Evolutionary conservation across 1,140 invertebrate genomes (phyloP), one percentile per base, ranked within the genome.

Genomic region (Diuraphis noxia): DNA sequence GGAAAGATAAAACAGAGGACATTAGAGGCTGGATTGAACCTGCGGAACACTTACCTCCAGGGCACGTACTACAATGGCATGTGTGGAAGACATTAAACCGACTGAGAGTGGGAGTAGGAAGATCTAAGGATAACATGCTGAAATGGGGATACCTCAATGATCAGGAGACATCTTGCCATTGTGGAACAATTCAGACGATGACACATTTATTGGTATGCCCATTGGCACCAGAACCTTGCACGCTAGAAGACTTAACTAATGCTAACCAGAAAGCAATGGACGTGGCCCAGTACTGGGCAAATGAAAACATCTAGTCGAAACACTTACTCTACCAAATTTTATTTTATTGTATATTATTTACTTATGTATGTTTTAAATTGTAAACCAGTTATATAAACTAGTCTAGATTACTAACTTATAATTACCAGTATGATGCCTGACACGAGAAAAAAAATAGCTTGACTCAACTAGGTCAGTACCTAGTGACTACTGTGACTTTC

Each of bases 101-200:
- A 46, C 3, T 85, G 41, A 85, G 43, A 85, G 84, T 34, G 41
- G 25, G 38, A 49, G 84, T 49, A 3, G 43, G 41, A 85, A 85
- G 84, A n/a, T 46, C 41, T 34, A 85, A 85, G 84, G 10, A 43
- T 85, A 85, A 85, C 41, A 85, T 85, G 84, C 38, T 49, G 41
- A 85, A 85, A 85, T 34, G 41, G 82, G 25, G 46, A 86, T 86
- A 52, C n/a, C 85, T 86, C 2, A 86, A 86, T 86, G 85, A 86
- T 52, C 85, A 86, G 85, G 43, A 86, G 4, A 19, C 17, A 19
- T 52, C 85, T 52, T 49, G 30, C 13, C 46, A 38, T 46, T 86
- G 85, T 52, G 85, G n/a, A 86, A 86, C 43, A 86, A 86, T 34
- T 36, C 85, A 86, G 46, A 36, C 46, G 85, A 86, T 86, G 85